Percentiles rank a stretch among this genome's conserved stretches.
These are phyloP conservation scores for Cybosia mesomella DNA, from an alignment of 2,888 invertebrate species.

Conservation along the genomic window DNA sequence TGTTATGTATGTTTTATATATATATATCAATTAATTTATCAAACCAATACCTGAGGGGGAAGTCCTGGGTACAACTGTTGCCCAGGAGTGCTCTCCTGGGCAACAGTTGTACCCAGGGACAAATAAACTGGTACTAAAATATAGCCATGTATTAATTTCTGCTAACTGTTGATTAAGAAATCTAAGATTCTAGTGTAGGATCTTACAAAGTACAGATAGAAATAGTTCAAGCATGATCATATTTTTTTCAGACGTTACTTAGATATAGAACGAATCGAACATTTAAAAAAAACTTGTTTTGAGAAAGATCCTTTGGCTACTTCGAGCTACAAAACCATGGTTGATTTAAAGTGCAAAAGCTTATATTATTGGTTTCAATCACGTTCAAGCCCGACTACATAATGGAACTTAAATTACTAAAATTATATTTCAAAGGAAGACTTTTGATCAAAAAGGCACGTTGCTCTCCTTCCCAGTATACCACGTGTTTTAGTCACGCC, in stretches of 20 bases:
- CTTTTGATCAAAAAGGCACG: conserved; percentile 46
- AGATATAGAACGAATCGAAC: neutral
- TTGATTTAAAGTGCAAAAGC: no score
- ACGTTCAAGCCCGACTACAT: neutral
- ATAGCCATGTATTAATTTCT: neutral
- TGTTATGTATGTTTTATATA: no score
- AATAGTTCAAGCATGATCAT: no score
- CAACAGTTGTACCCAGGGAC: no score
- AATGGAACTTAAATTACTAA: neutral
- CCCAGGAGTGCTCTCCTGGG: no score
- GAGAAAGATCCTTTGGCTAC: neutral
- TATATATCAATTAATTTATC: neutral
- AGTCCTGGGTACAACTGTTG: neutral
- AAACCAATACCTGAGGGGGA: neutral
- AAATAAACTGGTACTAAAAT: neutral
- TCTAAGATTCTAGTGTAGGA: no score
- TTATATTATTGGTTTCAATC: no score
- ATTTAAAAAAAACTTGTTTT: neutral
- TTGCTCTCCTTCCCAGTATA: conserved; percentile 39
- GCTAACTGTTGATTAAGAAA: no score
- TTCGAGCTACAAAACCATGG: neutral
- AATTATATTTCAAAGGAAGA: conserved; percentile 30
- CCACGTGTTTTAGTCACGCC: conserved; percentile 64
- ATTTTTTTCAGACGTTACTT: no score
- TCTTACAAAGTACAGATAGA: no score